Evolutionary conservation across 2,113 vertebrate species (phyloP), one percentile per base, ranked within the genome.

Genomic region (Semicossyphus pulcher): DNA sequence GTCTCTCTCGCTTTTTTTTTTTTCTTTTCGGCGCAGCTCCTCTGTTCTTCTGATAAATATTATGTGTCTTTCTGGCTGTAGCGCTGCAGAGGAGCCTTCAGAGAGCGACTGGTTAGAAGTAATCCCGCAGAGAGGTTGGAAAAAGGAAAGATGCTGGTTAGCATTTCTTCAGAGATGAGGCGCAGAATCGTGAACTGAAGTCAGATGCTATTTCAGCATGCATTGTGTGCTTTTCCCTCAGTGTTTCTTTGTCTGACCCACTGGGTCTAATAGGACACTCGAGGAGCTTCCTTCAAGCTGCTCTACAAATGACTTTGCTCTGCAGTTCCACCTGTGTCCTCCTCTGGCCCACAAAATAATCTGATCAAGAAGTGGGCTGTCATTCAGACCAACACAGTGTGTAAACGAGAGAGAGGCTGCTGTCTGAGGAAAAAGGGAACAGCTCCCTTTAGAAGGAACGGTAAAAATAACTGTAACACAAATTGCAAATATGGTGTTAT

Each of bases 11-110:
- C 78, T 80, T 71, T 81, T 76, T 75, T 68, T 58, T 47, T 12
- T 42, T 62, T n/a, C n/a, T 47, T 63, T 5, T 23, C 78, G 32
- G 51, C 65, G 77, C 81, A 45, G 67, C 82, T 80, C 62, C 78
- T 86, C 81, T 91, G 83, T 88, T 89, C 84, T 86, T 85, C 82
- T 90, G 89, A 90, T 91, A 88, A 87, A 91, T 91, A 87, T 88
- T 78, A 80, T 83, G 87, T 85, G 82, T 88, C 81, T 88, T 80
- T 87, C 81, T 86, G 89, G 79, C 81, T 76, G 81, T 74, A 70
- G 80, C 75, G 66, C 76, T 44, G 72, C 57, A 70, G 72, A 86
- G 62, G 53, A 79, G 76, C 74, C 80, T 91, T 91, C 85, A 81
- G 87, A 87, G 91, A 88, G 78, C 48, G 86, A 89, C 85, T 91